These are phyloP conservation scores for Oreohelix idahoensis DNA, from an alignment of 1,140 invertebrate species.

Conservation along the genomic window DNA sequence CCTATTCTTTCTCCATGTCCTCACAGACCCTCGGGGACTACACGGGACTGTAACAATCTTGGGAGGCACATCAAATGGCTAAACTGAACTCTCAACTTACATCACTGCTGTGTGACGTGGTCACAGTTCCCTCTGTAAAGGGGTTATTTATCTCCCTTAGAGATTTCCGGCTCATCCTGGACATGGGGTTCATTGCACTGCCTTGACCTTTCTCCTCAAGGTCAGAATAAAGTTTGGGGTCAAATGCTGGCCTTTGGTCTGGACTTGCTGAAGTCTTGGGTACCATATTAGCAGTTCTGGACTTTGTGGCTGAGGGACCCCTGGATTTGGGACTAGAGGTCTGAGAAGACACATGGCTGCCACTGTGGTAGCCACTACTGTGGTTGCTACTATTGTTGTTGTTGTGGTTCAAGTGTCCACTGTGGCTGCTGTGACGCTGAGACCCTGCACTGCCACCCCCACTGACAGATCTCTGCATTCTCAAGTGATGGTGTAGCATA, in stretches of 20 bases:
- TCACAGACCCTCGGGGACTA: too few species aligned
- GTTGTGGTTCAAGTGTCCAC: background rate
- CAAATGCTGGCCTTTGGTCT: conserved; percentile 37
- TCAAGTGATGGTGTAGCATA: conserved; percentile 39
- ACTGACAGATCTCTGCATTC: background rate
- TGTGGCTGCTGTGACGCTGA: background rate
- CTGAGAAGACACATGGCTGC: background rate
- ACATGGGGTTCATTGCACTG: background rate
- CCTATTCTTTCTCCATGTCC: too few species aligned
- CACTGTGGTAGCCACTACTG: conserved; percentile 24
- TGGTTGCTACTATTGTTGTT: background rate
- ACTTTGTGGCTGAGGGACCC: conserved; percentile 2
- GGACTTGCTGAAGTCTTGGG: conserved; percentile 43
- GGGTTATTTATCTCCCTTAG: conserved; percentile 44
- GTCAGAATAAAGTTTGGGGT: conserved; percentile 35
- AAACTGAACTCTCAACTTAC: conserved; percentile 4
- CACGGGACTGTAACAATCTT: too few species aligned
- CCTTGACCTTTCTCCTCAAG: background rate
- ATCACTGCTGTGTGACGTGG: background rate
- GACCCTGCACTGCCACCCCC: background rate
- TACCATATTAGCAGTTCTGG: background rate
- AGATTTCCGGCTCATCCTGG: conserved; percentile 43
- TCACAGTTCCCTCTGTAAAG: background rate
- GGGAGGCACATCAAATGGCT: too few species aligned
- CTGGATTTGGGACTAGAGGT: background rate